These are phyloP conservation scores for Epistrophe grossulariae DNA, from an alignment of 2,888 invertebrate genomes.

Conservation along the genomic window DNA sequence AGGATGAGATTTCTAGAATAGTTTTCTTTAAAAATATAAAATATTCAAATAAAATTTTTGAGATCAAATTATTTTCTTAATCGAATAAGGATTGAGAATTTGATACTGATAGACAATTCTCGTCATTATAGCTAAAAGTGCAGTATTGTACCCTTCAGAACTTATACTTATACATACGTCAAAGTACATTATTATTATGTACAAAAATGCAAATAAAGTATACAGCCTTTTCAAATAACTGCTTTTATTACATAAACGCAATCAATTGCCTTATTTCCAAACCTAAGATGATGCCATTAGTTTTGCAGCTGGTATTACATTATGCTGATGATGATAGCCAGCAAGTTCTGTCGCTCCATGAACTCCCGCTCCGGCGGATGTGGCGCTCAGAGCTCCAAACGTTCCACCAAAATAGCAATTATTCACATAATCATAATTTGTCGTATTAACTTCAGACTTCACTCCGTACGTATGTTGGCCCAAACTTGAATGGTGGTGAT, in stretches of 20 bases:
- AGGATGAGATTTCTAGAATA: too few relatives aligned
- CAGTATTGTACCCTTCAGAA: not conserved
- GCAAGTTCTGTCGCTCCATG: conserved; percentile 86
- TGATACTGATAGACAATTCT: not conserved
- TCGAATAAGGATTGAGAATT: not conserved
- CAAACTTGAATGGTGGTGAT: conserved; percentile 78
- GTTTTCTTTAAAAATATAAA: too few relatives aligned
- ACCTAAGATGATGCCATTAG: conserved; percentile 91
- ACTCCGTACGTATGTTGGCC: conserved; percentile 80
- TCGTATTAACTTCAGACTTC: conserved; percentile 82
- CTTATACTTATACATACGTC: not conserved
- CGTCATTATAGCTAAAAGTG: not conserved
- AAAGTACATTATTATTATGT: not conserved
- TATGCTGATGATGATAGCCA: conserved; percentile 93
- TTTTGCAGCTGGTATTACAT: conserved; percentile 93
- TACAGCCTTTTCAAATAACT: conserved; percentile 4
- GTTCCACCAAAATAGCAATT: conserved; percentile 84
- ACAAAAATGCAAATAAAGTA: not conserved
- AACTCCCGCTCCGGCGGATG: conserved; percentile 78
- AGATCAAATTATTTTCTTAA: not conserved
- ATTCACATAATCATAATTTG: conserved; percentile 84
- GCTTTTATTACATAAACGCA: not conserved
- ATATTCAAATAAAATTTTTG: not conserved
- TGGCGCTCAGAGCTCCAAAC: conserved; percentile 81
- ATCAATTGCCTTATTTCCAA: not conserved